Conservation (phyloP, 1,140 invertebrate genomes). For the Gryon sp. region DNA sequence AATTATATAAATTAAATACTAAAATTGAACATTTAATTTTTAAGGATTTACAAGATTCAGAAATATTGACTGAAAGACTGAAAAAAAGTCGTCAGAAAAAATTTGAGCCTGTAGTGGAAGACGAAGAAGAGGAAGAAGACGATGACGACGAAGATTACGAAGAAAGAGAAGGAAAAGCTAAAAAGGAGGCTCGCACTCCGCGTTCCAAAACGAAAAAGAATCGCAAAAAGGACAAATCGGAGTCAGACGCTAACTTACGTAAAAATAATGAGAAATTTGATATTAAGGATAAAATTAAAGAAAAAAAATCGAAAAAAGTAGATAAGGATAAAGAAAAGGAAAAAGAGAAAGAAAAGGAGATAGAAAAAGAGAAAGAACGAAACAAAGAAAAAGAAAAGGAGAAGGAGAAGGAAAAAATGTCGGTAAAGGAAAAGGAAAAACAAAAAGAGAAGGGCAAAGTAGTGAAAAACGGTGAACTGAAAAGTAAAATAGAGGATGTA, state of each 20-base stretch:
- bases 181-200: slow-evolving; percentile 40
- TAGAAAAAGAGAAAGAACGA: slow-evolving; percentile 42
- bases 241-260: slow-evolving; percentile 32
- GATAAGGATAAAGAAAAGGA: slow-evolving; percentile 60
- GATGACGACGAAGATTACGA: slow-evolving; percentile 72
- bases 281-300: slow-evolving; percentile 65
- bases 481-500: slow-evolving; percentile 69
- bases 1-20: too few relatives aligned
- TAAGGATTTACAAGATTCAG: slow-evolving; percentile 73
- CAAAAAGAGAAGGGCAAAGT: slow-evolving; percentile 24
- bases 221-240: slow-evolving; percentile 70
- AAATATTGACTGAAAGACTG: slow-evolving; percentile 78
- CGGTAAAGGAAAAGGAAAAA: slow-evolving; percentile 57
- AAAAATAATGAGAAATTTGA: slow-evolving; percentile 68
- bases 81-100: slow-evolving; percentile 80
- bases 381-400: slow-evolving; percentile 62
- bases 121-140: slow-evolving; percentile 76
- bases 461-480: slow-evolving; percentile 70
- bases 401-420: slow-evolving; percentile 15
- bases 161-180: slow-evolving; percentile 75
- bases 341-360: slow-evolving; percentile 43
- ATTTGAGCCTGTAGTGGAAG: slow-evolving; percentile 72
- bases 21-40: too few relatives aligned
- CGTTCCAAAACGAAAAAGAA: slow-evolving; percentile 72
- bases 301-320: slow-evolving; percentile 66